Conservation (phyloP, 2,888 invertebrate genomes). For the Dynastes grantii region DNA sequence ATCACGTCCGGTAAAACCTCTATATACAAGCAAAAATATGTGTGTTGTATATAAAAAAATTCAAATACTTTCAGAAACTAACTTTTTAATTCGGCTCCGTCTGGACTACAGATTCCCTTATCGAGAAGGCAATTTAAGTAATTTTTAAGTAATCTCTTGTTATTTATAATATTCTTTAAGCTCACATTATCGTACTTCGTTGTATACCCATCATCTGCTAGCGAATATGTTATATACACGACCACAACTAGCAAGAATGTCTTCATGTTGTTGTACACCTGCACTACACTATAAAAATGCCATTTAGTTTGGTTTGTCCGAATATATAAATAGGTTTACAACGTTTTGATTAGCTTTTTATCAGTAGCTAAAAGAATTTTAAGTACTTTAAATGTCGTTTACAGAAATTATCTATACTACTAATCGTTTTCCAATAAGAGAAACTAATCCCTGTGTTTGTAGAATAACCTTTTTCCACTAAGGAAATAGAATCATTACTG, state of each 20-base stretch:
- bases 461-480: too few relatives aligned
- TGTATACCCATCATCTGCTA: constrained; percentile 73
- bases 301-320: neutral
- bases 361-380: too few relatives aligned
- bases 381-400: too few relatives aligned
- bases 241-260: constrained; percentile 5
- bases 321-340: neutral
- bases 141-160: constrained; percentile 77
- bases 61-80: constrained; percentile 56
- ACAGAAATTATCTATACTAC: too few relatives aligned
- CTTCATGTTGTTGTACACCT: constrained; percentile 5
- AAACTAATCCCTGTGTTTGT: too few relatives aligned
- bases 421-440: too few relatives aligned
- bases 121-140: constrained; percentile 81
- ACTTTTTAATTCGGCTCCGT: constrained; percentile 76
- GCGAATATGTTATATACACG: constrained; percentile 16
- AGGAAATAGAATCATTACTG: too few relatives aligned
- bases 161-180: constrained; percentile 78
- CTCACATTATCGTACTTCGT: constrained; percentile 82
- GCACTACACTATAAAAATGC: constrained; percentile 16
- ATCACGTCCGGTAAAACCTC: constrained; percentile 81
- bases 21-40: constrained; percentile 65
- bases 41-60: neutral
- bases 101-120: constrained; percentile 78
- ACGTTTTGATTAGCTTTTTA: too few relatives aligned